Percentiles rank a stretch among this genome's conserved stretches.
Evolutionary conservation across 2,113 vertebrate species (phyloP).

Genomic region (Plestiodon gilberti): DNA sequence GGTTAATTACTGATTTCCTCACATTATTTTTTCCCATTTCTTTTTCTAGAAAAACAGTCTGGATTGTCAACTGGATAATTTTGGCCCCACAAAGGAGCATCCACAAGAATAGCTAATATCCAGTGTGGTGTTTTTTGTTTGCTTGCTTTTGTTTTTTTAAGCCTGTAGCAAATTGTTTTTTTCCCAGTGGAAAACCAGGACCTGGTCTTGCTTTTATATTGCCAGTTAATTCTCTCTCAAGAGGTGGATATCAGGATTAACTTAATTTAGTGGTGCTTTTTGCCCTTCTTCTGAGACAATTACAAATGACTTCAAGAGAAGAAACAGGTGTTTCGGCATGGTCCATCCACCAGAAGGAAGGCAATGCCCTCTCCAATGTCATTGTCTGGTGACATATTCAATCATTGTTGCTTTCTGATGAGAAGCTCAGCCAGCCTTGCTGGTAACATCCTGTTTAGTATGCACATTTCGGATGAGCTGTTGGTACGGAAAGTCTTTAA

Average conservation of each 20-base stretch:
- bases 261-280: conserved; percentile 63
- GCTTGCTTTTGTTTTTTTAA: background rate
- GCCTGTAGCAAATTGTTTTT: background rate
- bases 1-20: background rate
- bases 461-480: conserved; percentile 60
- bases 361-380: conserved; percentile 52
- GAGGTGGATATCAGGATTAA: conserved; percentile 41
- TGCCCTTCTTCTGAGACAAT: conserved; percentile 59
- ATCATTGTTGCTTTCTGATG: conserved; percentile 52
- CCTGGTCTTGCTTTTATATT: background rate
- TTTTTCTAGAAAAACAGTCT: too few species aligned
- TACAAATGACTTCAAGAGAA: conserved; percentile 56
- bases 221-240: background rate
- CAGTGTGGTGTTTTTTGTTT: background rate
- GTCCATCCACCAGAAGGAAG: conserved; percentile 63
- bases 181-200: background rate
- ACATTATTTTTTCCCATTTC: too few species aligned
- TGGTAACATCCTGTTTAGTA: conserved; percentile 59
- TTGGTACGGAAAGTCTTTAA: conserved; percentile 63
- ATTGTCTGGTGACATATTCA: conserved; percentile 59
- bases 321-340: conserved; percentile 72
- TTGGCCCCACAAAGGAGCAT: background rate
- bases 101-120: background rate
- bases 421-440: conserved; percentile 56
- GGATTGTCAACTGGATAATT: background rate